Percentiles rank a stretch among this genome's conserved stretches.
These are phyloP conservation scores for Falco punctatus DNA, from an alignment of 2,113 vertebrate genomes.

Conservation along the genomic window DNA sequence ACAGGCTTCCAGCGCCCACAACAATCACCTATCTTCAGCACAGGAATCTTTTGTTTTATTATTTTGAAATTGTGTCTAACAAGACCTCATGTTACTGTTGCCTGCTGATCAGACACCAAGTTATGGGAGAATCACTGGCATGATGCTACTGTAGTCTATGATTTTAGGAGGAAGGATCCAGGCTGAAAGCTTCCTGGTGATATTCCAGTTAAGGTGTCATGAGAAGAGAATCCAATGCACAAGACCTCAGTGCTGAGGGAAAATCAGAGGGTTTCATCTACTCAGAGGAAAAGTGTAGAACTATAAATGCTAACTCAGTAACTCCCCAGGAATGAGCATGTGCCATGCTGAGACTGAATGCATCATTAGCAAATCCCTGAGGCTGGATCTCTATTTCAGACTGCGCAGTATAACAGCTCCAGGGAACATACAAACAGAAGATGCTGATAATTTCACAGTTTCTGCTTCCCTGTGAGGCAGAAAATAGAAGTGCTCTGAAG, in stretches of 20 bases:
- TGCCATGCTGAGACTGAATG: constrained; percentile 44
- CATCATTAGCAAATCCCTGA: constrained; percentile 49
- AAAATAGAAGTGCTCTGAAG: constrained; percentile 43
- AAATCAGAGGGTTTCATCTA: constrained; percentile 44
- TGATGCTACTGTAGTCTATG: neutral
- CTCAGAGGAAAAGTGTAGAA: constrained; percentile 19
- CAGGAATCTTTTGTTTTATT: neutral
- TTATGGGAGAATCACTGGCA: neutral
- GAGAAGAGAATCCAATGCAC: constrained; percentile 24
- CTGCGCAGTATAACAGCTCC: constrained; percentile 18
- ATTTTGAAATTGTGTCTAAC: neutral
- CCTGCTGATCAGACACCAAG: neutral
- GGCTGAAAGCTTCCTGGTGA: constrained; percentile 40
- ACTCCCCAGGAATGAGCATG: constrained; percentile 60
- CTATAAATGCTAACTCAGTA: constrained; percentile 59
- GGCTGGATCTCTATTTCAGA: constrained; percentile 47
- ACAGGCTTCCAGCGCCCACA: neutral
- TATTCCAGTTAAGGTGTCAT: constrained; percentile 50
- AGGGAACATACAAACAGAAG: constrained; percentile 39
- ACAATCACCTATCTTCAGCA: neutral
- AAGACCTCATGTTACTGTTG: neutral
- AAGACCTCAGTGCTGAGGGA: constrained; percentile 41
- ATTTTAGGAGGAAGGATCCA: constrained; percentile 1
- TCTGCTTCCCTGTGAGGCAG: constrained; percentile 40
- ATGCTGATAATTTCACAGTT: constrained; percentile 57